Conservation (phyloP, 2,113 vertebrate genomes). For the Strix uralensis region DNA sequence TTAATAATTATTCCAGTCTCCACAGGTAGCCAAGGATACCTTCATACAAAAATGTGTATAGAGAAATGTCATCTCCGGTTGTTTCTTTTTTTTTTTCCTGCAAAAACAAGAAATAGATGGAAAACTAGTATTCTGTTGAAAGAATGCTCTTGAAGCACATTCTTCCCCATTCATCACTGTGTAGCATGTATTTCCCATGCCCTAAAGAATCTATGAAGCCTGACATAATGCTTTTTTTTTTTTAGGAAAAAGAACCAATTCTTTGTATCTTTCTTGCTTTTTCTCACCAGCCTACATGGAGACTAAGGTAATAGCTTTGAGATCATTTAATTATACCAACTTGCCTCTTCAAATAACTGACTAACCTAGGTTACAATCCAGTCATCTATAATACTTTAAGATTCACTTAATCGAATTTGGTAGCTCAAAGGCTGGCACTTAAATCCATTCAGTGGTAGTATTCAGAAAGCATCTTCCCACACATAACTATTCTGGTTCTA, state of each 20-base stretch:
- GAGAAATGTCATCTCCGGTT: neutral
- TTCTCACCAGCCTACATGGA: neutral
- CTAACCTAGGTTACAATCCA: neutral
- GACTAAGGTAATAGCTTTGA: neutral
- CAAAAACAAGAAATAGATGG: neutral
- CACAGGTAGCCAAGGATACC: neutral
- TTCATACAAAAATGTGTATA: neutral
- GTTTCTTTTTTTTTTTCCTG: too few species aligned
- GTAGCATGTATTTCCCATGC: neutral
- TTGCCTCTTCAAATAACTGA: neutral
- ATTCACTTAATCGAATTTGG: neutral
- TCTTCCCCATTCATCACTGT: neutral
- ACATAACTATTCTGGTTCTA: neutral
- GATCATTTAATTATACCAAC: neutral
- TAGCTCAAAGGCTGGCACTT: neutral
- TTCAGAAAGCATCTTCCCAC: neutral
- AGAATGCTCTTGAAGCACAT: neutral
- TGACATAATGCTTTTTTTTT: neutral
- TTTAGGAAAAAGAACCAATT: neutral
- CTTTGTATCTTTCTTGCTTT: neutral
- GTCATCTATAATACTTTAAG: neutral
- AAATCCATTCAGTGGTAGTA: neutral
- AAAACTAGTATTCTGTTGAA: neutral
- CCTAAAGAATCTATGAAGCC: neutral
- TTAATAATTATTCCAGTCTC: constrained; percentile 37